Base-by-base conservation (phyloP, 2,113 vertebrate genomes). In the Anas platyrhynchos region DNA sequence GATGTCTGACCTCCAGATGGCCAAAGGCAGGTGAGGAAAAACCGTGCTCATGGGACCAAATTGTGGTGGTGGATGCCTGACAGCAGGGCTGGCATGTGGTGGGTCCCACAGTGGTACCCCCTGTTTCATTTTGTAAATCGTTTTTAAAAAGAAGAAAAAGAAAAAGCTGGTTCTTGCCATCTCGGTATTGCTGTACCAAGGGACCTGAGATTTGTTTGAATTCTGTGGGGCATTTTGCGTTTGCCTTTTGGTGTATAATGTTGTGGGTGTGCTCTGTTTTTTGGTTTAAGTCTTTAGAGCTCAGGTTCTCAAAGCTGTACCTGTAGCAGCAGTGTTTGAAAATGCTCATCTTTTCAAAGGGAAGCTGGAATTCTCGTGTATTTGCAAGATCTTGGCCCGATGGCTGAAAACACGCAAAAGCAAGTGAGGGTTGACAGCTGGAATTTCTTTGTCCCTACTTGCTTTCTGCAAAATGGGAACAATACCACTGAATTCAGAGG, bases 391-490 rank as follows among this genome's bases (percentile, higher is more conserved):
- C 62, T 81, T 50, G 56, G 63, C 72, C 68, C 48, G 46, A 2
- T 29, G 68, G 80, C 54, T 68, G 66, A 41, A 41, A 72, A 36
- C 1, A 0, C 38, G 16, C 46, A 65, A 67, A 83, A 79, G 17
- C 46, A 44, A 25, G 59, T 0, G 4, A 48, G 38, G 46, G 38
- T 14, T 91, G 79, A 46, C 65, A 88, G 36, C 79, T 83, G 83
- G 80, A 71, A 84, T 86, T 59, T 83, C 90, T 92, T 86, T 92
- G 93, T 92, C 83, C 80, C 22, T 5, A 3, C 48, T 86, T 75
- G 65, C 34, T 59, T 73, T 52, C 73, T 61, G 38, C 65, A 18
- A 10, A 86, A 8, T 4, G 5, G 75, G 85, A 77, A n/a, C 1
- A 48, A 83, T 79, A 81, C 88, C 50, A 1, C 1, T 2, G 38